These are phyloP conservation scores for Micrastur ruficollis DNA, from an alignment of 2,797 vertebrate genomes.

Conservation along the genomic window DNA sequence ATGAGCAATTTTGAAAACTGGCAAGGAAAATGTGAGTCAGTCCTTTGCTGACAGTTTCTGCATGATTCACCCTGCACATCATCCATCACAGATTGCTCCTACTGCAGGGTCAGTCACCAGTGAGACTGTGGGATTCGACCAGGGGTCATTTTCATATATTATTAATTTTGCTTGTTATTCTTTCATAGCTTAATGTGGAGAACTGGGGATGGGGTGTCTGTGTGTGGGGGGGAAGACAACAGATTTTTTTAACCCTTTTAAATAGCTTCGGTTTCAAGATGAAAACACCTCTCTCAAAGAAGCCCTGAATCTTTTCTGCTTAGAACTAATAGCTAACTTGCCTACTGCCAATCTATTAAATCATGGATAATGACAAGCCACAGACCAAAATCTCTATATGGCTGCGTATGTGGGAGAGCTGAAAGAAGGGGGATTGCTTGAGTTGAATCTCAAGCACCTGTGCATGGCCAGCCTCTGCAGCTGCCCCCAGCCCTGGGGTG, in stretches of 20 bases:
- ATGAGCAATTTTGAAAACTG: neutral
- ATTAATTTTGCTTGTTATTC: neutral
- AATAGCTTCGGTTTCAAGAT: neutral
- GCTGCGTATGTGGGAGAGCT: neutral
- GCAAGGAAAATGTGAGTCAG: neutral
- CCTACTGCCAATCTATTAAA: neutral
- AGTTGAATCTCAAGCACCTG: rapidly evolving
- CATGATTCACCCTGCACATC: neutral
- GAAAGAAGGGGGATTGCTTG: neutral
- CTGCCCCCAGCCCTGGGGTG: neutral
- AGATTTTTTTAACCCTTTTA: neutral
- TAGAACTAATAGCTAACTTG: neutral
- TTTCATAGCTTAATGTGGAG: neutral
- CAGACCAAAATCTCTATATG: neutral
- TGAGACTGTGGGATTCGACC: neutral
- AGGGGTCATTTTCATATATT: neutral
- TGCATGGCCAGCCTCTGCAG: neutral
- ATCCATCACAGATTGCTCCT: neutral
- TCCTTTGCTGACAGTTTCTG: neutral
- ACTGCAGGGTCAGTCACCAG: neutral
- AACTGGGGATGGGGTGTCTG: neutral
- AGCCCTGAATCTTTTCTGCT: neutral
- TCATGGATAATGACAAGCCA: neutral
- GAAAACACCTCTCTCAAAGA: neutral
- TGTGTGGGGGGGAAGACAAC: no score